phyloP scores from a whole-genome alignment of 1,140 invertebrate genomes.

The Dufourea novaeangliae region DNA sequence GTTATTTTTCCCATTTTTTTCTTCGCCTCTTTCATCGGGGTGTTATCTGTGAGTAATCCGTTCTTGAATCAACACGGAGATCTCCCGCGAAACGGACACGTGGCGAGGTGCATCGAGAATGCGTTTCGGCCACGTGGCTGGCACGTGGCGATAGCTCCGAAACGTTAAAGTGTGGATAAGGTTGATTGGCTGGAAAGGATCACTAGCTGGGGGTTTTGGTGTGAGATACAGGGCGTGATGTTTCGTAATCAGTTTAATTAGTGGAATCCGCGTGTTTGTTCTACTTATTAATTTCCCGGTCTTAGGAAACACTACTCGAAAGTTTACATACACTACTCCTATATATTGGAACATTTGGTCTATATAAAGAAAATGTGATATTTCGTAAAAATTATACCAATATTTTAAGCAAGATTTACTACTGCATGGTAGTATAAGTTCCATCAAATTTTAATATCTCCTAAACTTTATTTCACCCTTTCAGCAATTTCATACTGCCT shows the following conservation, averaged over 20 bases:
- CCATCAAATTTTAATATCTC: too few relatives aligned
- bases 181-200: constrained; percentile 59
- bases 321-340: too few relatives aligned
- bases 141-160: constrained; percentile 60
- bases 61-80: constrained; percentile 32
- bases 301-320: too few relatives aligned
- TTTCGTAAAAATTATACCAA: too few relatives aligned
- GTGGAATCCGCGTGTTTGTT: too few relatives aligned
- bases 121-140: constrained; percentile 61
- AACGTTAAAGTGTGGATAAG: constrained; percentile 23
- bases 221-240: background rate
- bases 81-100: constrained; percentile 33
- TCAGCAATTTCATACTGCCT: too few relatives aligned
- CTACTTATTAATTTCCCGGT: too few relatives aligned
- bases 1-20: constrained; percentile 29
- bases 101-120: constrained; percentile 24
- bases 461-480: too few relatives aligned
- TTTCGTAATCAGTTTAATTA: background rate
- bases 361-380: too few relatives aligned
- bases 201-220: background rate
- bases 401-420: too few relatives aligned
- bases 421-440: too few relatives aligned
- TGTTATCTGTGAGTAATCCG: constrained; percentile 45
- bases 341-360: too few relatives aligned
- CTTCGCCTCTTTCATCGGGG: constrained; percentile 30